Base-by-base conservation (phyloP, 1,140 invertebrate species). In the Platorchestia sp. region DNA sequence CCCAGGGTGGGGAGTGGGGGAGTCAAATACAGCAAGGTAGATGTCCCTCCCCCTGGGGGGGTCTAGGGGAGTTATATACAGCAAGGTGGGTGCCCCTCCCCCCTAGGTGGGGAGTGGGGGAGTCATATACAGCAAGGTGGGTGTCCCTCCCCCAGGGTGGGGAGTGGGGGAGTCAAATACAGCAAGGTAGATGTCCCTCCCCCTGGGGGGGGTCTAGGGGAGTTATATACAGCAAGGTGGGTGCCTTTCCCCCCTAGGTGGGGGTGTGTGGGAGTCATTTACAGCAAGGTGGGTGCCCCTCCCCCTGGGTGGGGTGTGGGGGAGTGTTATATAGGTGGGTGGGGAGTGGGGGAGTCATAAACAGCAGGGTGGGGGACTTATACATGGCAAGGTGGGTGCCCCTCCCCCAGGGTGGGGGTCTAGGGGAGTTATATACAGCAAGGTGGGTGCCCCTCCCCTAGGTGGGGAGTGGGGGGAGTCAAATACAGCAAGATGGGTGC, bases 61-160 rank as follows among this genome's bases (percentile, higher is more conserved):
- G 97, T n/a, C n/a, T n/a, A n/a, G n/a, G n/a, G n/a, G n/a, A n/a
- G n/a, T n/a, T n/a, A n/a, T n/a, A n/a, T n/a, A n/a, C n/a, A n/a
- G 96, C 95, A 86, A 59, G 93, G 44, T 42, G 45, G 59, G 86
- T 93, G 16, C 45, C 16, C 36, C n/a, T 89, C n/a, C 14, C 14
- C 45, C 93, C 27, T 36, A 75, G 86, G 27, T 86, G 86, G n/a
- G 19, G 6, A 51, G 47, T 6, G 98, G 98, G 96, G 98, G 98
- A 14, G 97, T 98, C 14, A 98, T 99, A 95, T 99, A 98, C 96
- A 98, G 98, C 0, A 98, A 98, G 97, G 98, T 36, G n/a, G 27
- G 86, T 86, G 86, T 27, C n/a, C n/a, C 27, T n/a, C 27, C 75
- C 0, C n/a, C 22, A 16, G n/a, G 43, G 42, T 0, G 41, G n/a